Percentiles rank a stretch among this genome's conserved stretches.
These are phyloP conservation scores for Pristionchus mayeri DNA, from an alignment of 2,888 invertebrate genomes.

Conservation along the genomic window DNA sequence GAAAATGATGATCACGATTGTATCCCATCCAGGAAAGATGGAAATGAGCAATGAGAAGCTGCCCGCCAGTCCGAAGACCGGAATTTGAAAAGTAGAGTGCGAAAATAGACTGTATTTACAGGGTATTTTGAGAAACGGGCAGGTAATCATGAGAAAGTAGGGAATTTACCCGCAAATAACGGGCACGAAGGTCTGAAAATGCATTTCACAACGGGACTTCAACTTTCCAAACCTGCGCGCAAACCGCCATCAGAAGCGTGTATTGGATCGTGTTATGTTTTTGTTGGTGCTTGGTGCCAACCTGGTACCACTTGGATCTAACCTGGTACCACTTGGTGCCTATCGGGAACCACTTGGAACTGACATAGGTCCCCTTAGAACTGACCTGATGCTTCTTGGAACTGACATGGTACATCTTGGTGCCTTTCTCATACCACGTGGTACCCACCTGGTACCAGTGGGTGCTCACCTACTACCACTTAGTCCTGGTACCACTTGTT, in stretches of 20 bases:
- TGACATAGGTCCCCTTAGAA: background rate
- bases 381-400: background rate
- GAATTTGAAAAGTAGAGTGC: background rate
- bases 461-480: too few relatives aligned
- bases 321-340: background rate
- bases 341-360: background rate
- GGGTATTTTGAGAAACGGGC: background rate
- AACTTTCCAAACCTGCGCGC: background rate
- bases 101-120: background rate
- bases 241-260: background rate
- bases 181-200: background rate
- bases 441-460: too few relatives aligned
- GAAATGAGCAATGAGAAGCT: background rate
- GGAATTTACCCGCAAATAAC: background rate
- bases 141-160: background rate
- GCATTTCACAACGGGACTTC: background rate
- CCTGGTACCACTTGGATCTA: background rate
- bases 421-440: too few relatives aligned
- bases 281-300: background rate
- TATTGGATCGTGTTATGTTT: background rate
- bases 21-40: background rate
- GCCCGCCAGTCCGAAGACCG: background rate
- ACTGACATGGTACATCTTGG: background rate
- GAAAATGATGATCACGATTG: background rate
- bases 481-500: too few relatives aligned